A percentile compares a stretch with the other conserved stretches of the same genome.
Evolutionary conservation across 2,797 vertebrate genomes (phyloP).

Genomic region (Bufotes viridis): DNA sequence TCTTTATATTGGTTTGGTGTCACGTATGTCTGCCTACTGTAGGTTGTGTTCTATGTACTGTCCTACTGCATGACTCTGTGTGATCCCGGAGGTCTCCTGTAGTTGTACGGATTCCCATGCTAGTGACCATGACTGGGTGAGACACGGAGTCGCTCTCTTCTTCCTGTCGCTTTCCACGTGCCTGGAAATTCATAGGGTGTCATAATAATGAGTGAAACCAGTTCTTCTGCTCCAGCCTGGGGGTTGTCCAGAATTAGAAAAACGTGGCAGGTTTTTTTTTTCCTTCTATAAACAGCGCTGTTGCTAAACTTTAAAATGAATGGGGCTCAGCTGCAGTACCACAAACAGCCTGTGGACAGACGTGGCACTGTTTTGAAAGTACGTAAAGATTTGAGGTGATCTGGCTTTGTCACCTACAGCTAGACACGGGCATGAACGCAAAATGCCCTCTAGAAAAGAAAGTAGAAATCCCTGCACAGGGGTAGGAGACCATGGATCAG

Average conservation of each 20-base stretch:
- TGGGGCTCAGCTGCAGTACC: too few species aligned
- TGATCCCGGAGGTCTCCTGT: background rate
- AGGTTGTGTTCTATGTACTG: background rate
- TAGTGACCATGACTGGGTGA: background rate
- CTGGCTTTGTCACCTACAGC: too few species aligned
- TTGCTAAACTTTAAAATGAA: too few species aligned
- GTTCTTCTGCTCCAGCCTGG: background rate
- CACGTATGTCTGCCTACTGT: background rate
- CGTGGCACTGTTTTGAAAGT: too few species aligned
- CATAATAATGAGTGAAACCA: background rate
- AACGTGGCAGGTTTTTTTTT: too few species aligned
- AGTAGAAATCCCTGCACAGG: background rate
- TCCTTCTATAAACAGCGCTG: rapidly evolving
- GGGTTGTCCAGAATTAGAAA: background rate
- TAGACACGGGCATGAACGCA: too few species aligned
- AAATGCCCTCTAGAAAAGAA: too few species aligned
- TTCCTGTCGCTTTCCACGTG: background rate
- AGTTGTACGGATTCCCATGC: background rate
- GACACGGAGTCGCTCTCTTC: background rate
- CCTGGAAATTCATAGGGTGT: background rate
- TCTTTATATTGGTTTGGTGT: too few species aligned
- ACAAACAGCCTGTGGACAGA: too few species aligned
- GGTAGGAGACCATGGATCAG: too few species aligned
- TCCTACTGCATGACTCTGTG: background rate
- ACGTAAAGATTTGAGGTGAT: too few species aligned